phyloP scores from a whole-genome alignment of 2,113 vertebrate species.

The Leucosticte australis region DNA sequence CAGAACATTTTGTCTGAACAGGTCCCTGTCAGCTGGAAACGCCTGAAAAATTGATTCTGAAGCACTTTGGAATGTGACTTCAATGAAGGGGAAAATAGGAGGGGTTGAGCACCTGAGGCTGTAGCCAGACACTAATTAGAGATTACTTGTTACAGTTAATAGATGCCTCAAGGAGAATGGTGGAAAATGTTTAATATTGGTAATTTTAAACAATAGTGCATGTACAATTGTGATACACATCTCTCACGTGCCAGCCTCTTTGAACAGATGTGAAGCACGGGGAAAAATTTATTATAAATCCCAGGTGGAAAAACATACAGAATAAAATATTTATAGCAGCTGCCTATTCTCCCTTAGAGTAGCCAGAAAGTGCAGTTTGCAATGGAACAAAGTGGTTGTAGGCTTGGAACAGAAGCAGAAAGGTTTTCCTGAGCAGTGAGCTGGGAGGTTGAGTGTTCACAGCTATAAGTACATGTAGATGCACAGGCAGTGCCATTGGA shows the following conservation, averaged over 20 bases:
- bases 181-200: neutral
- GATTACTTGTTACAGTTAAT: neutral
- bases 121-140: neutral
- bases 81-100: neutral
- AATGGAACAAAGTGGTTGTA: neutral
- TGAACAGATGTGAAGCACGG: neutral
- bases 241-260: neutral
- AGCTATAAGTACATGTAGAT: neutral
- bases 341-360: neutral
- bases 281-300: neutral
- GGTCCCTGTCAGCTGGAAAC: neutral
- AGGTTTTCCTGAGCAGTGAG: neutral
- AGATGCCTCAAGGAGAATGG: neutral
- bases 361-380: neutral
- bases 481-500: neutral
- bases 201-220: neutral
- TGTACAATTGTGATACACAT: rapidly evolving
- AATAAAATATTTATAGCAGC: neutral
- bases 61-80: neutral
- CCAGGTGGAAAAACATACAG: neutral
- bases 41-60: neutral
- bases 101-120: neutral
- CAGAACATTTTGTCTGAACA: neutral
- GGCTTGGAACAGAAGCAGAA: neutral
- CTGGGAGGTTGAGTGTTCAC: neutral